Conservation (phyloP, 2,113 vertebrate genomes). For the Cathartes aura region DNA sequence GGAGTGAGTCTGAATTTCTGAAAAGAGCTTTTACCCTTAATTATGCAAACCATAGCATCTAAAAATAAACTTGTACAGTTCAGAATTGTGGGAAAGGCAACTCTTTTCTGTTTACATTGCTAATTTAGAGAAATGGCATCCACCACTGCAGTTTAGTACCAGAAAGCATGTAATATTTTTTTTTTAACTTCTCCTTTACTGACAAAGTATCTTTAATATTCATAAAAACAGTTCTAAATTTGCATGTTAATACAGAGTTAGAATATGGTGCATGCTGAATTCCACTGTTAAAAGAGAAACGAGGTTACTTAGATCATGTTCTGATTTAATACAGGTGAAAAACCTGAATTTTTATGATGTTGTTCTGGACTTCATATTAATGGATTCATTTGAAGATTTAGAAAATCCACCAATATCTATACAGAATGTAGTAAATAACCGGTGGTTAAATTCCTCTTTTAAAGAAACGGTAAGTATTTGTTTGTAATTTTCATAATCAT, state of each 20-base stretch:
- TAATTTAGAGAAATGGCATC: conserved; percentile 12
- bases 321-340: conserved; percentile 84
- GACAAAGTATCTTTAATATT: neutral
- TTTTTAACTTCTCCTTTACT: neutral
- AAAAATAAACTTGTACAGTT: neutral
- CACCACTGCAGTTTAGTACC: neutral
- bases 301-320: conserved; percentile 29
- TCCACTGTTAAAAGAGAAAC: conserved; percentile 1
- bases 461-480: conserved; percentile 90
- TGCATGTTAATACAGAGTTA: neutral
- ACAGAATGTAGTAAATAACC: conserved; percentile 95
- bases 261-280: neutral
- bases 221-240: neutral
- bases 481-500: neutral
- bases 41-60: neutral
- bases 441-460: conserved; percentile 95
- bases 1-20: conserved; percentile 81
- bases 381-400: conserved; percentile 98
- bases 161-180: neutral
- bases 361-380: conserved; percentile 95
- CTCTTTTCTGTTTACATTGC: neutral
- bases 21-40: neutral
- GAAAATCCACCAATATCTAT: conserved; percentile 96
- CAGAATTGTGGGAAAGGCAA: neutral
- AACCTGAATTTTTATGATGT: conserved; percentile 97